Evolutionary conservation across 2,113 vertebrate genomes (phyloP).

Genomic region (Corythaixoides concolor): DNA sequence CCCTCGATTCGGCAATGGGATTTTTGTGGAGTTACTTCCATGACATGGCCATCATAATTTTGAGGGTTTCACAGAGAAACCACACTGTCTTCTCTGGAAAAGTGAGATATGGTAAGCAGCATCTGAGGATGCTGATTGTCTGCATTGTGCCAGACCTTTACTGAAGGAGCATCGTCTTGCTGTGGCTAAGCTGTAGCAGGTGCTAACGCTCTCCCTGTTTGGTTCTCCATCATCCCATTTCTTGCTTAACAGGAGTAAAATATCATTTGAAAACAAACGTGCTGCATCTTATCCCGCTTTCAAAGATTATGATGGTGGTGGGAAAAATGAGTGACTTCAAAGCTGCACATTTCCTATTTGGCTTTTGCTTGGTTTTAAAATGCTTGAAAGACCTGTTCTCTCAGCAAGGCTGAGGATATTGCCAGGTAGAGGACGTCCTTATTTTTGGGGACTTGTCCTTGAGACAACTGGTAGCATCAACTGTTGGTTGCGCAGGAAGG

Average conservation of each 20-base stretch:
- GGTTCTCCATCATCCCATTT: not conserved
- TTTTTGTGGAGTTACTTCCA: not conserved
- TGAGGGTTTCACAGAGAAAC: not conserved
- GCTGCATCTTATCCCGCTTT: not conserved
- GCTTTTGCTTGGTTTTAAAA: not conserved
- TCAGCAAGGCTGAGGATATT: not conserved
- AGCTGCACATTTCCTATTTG: not conserved
- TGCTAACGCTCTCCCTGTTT: not conserved
- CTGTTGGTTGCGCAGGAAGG: not conserved
- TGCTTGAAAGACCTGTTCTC: not conserved
- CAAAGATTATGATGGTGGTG: not conserved
- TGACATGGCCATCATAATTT: not conserved
- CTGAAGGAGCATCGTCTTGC: fast-evolving
- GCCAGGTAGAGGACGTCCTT: not conserved
- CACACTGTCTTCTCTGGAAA: not conserved
- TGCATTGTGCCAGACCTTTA: not conserved
- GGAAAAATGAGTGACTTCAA: not conserved
- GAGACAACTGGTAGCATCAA: not conserved
- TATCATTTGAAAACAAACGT: not conserved
- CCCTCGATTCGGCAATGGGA: not conserved
- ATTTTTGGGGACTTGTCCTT: not conserved
- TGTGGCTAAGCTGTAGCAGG: not conserved
- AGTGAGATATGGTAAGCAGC: not conserved
- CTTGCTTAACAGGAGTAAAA: not conserved
- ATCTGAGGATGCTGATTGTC: not conserved